phyloP scores from a whole-genome alignment of 2,113 vertebrate genomes.

The Ginglymostoma cirratum region DNA sequence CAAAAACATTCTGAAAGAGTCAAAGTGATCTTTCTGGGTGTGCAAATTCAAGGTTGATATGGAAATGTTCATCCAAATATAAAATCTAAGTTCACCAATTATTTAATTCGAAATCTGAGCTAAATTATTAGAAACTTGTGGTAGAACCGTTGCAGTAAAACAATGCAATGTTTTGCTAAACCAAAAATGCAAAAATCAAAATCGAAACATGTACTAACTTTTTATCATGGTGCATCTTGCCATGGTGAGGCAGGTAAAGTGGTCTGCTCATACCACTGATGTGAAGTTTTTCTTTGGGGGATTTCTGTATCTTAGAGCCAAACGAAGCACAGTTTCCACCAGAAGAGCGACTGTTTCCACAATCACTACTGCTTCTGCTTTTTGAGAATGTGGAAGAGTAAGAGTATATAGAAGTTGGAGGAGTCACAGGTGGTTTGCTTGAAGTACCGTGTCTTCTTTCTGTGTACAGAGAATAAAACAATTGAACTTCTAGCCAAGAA shows the following conservation, averaged over 20 bases:
- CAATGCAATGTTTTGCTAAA: background rate
- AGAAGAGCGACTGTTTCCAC: constrained; percentile 58
- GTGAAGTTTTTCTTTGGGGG: constrained; percentile 93
- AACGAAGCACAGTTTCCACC: constrained; percentile 58
- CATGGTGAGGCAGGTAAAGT: constrained; percentile 66
- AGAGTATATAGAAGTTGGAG: constrained; percentile 66
- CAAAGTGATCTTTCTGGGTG: background rate
- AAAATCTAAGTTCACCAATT: background rate
- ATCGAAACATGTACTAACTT: constrained; percentile 65
- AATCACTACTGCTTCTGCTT: constrained; percentile 63
- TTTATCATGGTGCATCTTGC: constrained; percentile 77
- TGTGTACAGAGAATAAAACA: constrained; percentile 50
- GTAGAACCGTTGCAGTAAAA: background rate
- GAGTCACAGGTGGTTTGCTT: constrained; percentile 71
- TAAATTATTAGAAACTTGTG: background rate
- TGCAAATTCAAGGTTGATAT: background rate
- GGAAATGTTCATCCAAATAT: background rate
- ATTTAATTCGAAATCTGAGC: background rate
- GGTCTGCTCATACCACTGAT: constrained; percentile 67
- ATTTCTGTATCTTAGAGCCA: constrained; percentile 82
- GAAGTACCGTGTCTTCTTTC: constrained; percentile 95
- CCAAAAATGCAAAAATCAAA: background rate
- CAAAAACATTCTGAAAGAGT: background rate
- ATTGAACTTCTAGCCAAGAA: background rate
- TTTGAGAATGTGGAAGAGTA: constrained; percentile 67